Conservation (phyloP, 2,888 invertebrate species). For the Pterobdella sp. region DNA sequence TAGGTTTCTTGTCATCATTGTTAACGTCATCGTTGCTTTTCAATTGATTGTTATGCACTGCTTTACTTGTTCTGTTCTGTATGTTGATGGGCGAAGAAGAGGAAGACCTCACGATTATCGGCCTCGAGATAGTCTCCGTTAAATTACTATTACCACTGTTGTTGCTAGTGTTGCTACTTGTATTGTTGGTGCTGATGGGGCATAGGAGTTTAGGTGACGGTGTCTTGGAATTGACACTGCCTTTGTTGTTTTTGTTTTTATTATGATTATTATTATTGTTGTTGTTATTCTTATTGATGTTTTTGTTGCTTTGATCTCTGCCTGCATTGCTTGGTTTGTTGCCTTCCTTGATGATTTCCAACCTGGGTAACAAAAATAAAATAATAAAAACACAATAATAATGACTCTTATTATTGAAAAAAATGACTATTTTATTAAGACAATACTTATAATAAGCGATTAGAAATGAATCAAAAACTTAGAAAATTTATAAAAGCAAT, state of each 20-base stretch:
- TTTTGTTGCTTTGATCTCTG: conserved; percentile 20
- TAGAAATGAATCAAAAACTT: too few relatives aligned
- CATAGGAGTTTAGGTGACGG: neutral
- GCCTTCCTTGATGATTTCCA: conserved; percentile 28
- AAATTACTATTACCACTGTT: conserved; percentile 1
- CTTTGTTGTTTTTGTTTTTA: conserved; percentile 5
- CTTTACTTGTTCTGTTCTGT: neutral
- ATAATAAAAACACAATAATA: neutral
- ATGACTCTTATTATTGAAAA: too few relatives aligned
- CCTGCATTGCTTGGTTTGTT: conserved; percentile 27
- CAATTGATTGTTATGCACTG: neutral
- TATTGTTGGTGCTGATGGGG: neutral
- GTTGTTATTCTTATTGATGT: conserved; percentile 12
- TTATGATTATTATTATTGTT: conserved; percentile 12
- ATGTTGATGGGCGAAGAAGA: neutral
- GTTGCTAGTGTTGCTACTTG: neutral
- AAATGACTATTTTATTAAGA: too few relatives aligned
- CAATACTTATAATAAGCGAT: too few relatives aligned
- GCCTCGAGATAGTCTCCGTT: neutral
- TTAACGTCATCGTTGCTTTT: neutral
- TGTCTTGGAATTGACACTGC: neutral
- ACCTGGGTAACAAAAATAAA: neutral
- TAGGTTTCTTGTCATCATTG: neutral
- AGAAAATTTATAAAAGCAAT: too few relatives aligned
- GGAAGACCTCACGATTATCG: neutral